Conservation (phyloP, 1,140 invertebrate genomes). For the Brachionus rubens region DNA sequence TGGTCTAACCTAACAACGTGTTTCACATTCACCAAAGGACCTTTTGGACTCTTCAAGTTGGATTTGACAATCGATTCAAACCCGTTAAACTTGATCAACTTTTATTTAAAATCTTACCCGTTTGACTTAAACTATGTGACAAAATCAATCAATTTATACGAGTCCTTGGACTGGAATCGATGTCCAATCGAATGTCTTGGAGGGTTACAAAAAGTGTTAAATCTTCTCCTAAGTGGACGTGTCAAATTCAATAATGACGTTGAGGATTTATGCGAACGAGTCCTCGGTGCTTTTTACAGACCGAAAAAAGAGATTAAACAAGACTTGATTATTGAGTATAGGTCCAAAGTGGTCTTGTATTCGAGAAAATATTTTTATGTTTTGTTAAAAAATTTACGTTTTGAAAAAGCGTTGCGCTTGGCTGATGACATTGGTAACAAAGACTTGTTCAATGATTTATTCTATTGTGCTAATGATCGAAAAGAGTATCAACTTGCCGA, state of each 20-base stretch:
- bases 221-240: background rate
- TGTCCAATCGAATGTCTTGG: background rate
- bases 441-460: conserved; percentile 28
- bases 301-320: background rate
- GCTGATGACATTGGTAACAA: background rate
- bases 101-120: conserved; percentile 8
- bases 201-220: conserved; percentile 19
- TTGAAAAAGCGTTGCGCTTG: background rate
- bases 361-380: conserved; percentile 12
- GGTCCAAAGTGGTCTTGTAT: background rate
- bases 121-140: background rate
- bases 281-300: background rate
- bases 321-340: background rate
- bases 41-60: conserved; percentile 10
- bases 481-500: background rate
- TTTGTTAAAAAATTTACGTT: background rate
- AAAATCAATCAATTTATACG: conserved; percentile 39
- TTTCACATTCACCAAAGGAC: background rate
- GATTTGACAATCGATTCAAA: background rate
- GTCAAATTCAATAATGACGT: background rate
- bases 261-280: background rate
- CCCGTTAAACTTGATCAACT: background rate
- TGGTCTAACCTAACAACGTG: background rate
- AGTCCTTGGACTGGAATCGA: background rate
- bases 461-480: background rate